A percentile compares a stretch with the other conserved stretches of the same genome.
These are phyloP conservation scores for Coptodon bakossiorum DNA, from an alignment of 2,113 vertebrate species.

Conservation along the genomic window DNA sequence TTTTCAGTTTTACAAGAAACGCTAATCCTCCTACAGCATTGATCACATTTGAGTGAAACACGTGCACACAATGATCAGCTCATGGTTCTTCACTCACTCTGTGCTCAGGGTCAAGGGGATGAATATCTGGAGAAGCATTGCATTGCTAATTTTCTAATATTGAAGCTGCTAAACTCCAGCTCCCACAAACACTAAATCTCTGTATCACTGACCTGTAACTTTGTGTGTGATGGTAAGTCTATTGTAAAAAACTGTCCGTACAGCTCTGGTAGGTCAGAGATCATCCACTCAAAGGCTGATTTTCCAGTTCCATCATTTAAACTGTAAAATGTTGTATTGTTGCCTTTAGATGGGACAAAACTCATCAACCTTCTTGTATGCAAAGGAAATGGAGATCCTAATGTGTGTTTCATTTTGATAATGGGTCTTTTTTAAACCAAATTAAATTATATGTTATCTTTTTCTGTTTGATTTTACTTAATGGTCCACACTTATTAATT, in stretches of 20 bases:
- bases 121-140: not conserved
- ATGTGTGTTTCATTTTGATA: not conserved
- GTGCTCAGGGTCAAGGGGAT: not conserved
- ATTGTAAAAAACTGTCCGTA: rapidly evolving
- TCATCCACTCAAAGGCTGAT: not conserved
- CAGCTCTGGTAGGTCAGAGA: not conserved
- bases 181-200: not conserved
- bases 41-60: not conserved
- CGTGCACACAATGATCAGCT: not conserved
- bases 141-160: not conserved
- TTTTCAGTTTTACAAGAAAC: not conserved
- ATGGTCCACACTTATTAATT: not conserved
- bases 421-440: not conserved
- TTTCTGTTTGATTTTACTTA: not conserved
- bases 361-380: not conserved
- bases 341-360: not conserved
- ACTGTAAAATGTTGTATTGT: not conserved
- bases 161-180: not conserved
- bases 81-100: not conserved
- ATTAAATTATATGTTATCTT: not conserved
- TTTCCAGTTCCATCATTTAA: not conserved
- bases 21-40: not conserved
- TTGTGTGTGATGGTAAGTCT: not conserved
- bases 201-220: not conserved
- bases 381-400: not conserved